Evolutionary conservation across 2,888 invertebrate genomes (phyloP), one percentile per base, ranked within the genome.

Genomic region (Eristalis pertinax): DNA sequence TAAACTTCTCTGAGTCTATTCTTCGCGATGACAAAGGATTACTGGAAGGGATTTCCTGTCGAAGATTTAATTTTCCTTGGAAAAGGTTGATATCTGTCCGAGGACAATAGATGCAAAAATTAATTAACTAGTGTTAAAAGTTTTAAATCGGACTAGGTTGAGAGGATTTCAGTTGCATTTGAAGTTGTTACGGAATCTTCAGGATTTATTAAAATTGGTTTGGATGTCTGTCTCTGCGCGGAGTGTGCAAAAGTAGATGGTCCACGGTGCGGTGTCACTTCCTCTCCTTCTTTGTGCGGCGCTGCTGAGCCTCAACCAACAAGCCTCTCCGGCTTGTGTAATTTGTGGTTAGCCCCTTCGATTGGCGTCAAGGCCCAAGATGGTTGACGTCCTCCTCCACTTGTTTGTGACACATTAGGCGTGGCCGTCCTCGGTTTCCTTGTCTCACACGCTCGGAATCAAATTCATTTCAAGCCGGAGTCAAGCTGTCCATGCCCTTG

Each of bases 1-100:
- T 81, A 76, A 84, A 80, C 84, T 68, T 85, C 29, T 62, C 41
- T 63, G 76, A 63, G 63, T 81, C 70, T 35, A 68, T 84, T 76
- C 58, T 76, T 63, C 64, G 32, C 35, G 24, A 60, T 56, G 24
- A 68, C 67, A 64, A 68, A 68, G 72, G 68, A 85, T 85, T 81
- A 85, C 58, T 24, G 32, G 32, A 76, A 58, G 26, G 70, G 69
- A 74, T 78, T 78, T 64, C 63, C 75, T 63, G 50, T 72, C 56
- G 72, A 80, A 70, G 72, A 80, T 76, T 72, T 62, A 19, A 72
- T 84, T 80, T 84, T 56, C 19, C 50, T 50, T n/a, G 19, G 50
- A 50, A 50, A 7, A 19, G 19, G 19, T 19, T n/a, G 50, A 50
- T 43, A n/a, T 50, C 50, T 19, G 50, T 19, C 19, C 50, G 19